phyloP scores from a whole-genome alignment of 2,888 invertebrate genomes.

The Seladonia tumulorum region DNA sequence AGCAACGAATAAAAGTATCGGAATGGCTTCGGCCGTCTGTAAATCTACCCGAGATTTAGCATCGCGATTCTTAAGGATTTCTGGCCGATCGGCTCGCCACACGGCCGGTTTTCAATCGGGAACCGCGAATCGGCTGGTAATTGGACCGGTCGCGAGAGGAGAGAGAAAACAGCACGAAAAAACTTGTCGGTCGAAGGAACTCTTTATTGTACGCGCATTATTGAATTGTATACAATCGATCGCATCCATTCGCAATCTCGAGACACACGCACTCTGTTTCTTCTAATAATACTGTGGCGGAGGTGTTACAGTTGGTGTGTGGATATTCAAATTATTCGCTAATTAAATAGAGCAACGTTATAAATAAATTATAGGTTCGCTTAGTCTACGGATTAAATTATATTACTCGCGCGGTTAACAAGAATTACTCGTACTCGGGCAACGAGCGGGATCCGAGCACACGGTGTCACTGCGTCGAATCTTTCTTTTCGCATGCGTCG shows the following conservation, averaged over 20 bases:
- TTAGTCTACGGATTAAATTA: constrained; percentile 70
- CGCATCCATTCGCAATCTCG: constrained; percentile 56
- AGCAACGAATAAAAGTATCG: constrained; percentile 42
- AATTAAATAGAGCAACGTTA: constrained; percentile 79
- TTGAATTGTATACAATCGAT: constrained; percentile 74
- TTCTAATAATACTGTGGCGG: constrained; percentile 83
- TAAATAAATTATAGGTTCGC: constrained; percentile 81
- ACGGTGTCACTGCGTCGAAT: neutral
- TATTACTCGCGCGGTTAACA: constrained; percentile 60
- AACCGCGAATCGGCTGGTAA: neutral
- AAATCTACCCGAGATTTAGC: constrained; percentile 34
- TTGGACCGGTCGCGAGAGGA: neutral
- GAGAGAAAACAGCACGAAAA: neutral
- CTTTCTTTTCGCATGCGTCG: neutral
- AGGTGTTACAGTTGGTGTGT: constrained; percentile 77
- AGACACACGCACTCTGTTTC: constrained; percentile 56
- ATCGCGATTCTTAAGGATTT: constrained; percentile 32
- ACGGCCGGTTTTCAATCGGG: neutral
- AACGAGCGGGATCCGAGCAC: neutral
- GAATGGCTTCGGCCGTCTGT: constrained; percentile 57
- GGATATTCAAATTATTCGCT: constrained; percentile 75
- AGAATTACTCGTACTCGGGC: constrained; percentile 18
- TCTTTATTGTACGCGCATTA: constrained; percentile 80
- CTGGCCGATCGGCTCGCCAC: neutral
- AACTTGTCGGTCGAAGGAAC: constrained; percentile 79